Conservation (phyloP, 1,140 invertebrate genomes). For the Metopolophium dirhodum region DNA sequence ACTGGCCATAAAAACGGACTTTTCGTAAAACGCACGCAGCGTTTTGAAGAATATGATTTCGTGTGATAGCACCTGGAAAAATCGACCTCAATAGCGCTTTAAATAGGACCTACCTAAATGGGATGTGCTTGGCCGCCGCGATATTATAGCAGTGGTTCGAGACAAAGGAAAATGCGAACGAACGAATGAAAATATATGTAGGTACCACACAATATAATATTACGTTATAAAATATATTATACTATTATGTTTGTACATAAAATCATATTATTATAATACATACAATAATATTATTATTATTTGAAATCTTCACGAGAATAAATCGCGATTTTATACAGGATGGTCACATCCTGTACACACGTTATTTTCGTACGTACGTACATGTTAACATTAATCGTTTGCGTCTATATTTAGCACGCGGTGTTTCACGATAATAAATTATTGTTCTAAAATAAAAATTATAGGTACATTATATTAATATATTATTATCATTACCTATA, state of each 20-base stretch:
- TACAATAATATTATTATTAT: neutral
- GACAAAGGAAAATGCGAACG: neutral
- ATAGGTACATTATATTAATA: too few species aligned
- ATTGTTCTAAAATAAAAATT: neutral
- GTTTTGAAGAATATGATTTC: slow-evolving; percentile 7
- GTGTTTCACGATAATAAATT: neutral
- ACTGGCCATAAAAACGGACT: slow-evolving; percentile 27
- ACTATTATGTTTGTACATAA: neutral
- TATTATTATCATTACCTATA: neutral
- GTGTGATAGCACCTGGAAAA: slow-evolving; percentile 7
- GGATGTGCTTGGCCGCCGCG: neutral
- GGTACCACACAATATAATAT: neutral
- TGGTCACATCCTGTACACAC: neutral
- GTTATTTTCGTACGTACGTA: neutral
- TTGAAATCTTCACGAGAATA: neutral
- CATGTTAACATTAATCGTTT: neutral
- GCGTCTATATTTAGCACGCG: neutral
- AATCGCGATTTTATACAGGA: neutral
- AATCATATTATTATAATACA: too few species aligned
- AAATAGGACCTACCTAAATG: neutral
- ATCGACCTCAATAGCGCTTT: slow-evolving; percentile 6
- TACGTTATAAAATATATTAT: neutral
- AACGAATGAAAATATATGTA: neutral
- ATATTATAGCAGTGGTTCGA: neutral
- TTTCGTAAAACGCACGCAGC: neutral